phyloP scores from a whole-genome alignment of 2,797 vertebrate species.

The Danionella dracula region DNA sequence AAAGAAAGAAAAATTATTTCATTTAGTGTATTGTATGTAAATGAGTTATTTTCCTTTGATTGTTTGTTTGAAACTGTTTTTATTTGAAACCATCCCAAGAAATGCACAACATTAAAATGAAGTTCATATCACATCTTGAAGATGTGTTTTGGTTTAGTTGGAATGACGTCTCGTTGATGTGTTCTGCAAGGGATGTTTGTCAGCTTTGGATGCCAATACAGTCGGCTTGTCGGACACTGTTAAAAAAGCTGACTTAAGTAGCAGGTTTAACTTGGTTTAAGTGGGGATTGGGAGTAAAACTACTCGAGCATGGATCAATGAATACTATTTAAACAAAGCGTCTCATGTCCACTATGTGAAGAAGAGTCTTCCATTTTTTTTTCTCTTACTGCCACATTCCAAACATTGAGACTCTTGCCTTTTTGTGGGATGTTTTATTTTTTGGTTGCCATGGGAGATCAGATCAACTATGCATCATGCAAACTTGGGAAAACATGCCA shows the following conservation, averaged over 20 bases:
- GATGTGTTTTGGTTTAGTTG: too few relatives aligned
- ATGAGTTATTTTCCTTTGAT: too few relatives aligned
- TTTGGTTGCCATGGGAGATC: slow-evolving; percentile 37
- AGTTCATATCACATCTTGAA: too few relatives aligned
- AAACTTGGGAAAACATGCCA: slow-evolving; percentile 42
- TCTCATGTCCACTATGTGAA: background rate
- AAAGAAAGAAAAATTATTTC: background rate
- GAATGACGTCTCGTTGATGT: too few relatives aligned
- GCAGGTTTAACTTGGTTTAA: slow-evolving; percentile 3
- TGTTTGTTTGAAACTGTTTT: too few relatives aligned
- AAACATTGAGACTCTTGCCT: slow-evolving; percentile 5
- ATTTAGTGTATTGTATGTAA: too few relatives aligned
- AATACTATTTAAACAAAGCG: too few relatives aligned
- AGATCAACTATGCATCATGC: slow-evolving; percentile 43
- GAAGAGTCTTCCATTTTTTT: slow-evolving; percentile 36
- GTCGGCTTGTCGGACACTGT: too few relatives aligned
- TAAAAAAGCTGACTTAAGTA: background rate
- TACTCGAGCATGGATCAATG: background rate
- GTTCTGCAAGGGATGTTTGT: too few relatives aligned
- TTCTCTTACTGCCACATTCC: slow-evolving; percentile 39
- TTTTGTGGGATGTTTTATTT: slow-evolving; percentile 17
- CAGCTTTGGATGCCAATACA: too few relatives aligned
- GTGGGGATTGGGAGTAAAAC: background rate
- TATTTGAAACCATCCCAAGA: too few relatives aligned
- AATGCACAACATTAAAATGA: too few relatives aligned